These are phyloP conservation scores for Cacatua alba DNA, from an alignment of 2,113 vertebrate species.

Conservation along the genomic window DNA sequence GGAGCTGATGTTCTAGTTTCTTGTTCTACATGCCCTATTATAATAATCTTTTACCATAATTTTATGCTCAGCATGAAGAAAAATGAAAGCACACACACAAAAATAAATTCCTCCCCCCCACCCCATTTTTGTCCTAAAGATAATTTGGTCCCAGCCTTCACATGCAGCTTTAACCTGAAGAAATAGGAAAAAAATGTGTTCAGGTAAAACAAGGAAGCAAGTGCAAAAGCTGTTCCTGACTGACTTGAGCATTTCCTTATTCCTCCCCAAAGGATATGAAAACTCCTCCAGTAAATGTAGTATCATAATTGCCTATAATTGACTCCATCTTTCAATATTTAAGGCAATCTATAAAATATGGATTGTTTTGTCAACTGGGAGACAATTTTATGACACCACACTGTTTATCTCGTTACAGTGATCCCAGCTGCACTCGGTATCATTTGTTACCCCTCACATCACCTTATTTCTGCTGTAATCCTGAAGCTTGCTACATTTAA, in stretches of 20 bases:
- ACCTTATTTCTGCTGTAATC: conserved; percentile 44
- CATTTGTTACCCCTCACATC: conserved; percentile 38
- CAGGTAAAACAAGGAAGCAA: conserved; percentile 45
- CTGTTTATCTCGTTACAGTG: conserved; percentile 62
- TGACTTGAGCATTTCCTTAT: conserved; percentile 71
- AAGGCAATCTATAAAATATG: conserved; percentile 77
- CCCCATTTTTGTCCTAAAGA: conserved; percentile 22
- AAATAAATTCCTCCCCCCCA: background rate
- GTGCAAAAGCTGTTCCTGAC: conserved; percentile 67
- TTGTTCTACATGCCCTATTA: background rate
- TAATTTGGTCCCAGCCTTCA: conserved; percentile 12
- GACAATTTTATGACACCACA: conserved; percentile 74
- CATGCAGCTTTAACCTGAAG: background rate
- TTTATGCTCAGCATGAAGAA: background rate
- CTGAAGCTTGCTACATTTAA: conserved; percentile 1
- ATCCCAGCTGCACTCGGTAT: conserved; percentile 54
- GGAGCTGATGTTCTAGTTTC: background rate
- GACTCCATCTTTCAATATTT: conserved; percentile 78
- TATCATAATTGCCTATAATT: conserved; percentile 79
- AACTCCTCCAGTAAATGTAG: conserved; percentile 71
- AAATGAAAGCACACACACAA: background rate
- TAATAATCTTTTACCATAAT: background rate
- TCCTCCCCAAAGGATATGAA: conserved; percentile 74
- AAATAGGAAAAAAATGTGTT: background rate
- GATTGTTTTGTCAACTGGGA: conserved; percentile 75